Percentiles rank a stretch among this genome's conserved stretches.
phyloP scores from a whole-genome alignment of 2,113 vertebrate species.

The Ciconia stormi region DNA sequence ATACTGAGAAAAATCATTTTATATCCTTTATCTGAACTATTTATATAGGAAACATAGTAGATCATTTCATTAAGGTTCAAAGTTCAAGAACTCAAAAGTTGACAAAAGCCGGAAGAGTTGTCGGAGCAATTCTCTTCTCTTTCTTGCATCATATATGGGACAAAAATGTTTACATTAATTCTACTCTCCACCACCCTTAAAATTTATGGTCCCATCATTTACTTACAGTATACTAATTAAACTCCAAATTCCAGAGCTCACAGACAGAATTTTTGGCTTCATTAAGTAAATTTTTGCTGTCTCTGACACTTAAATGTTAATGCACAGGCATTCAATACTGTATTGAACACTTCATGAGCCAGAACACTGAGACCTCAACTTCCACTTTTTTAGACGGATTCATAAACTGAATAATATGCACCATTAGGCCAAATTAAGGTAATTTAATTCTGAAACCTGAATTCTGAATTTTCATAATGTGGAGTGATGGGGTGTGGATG shows the following conservation, averaged over 20 bases:
- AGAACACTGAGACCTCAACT: neutral
- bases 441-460: neutral
- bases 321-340: neutral
- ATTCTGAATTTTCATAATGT: neutral
- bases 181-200: neutral
- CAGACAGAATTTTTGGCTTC: neutral
- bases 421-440: neutral
- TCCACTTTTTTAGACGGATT: neutral
- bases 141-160: neutral
- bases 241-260: neutral
- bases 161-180: neutral
- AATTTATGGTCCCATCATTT: neutral
- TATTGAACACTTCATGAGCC: neutral
- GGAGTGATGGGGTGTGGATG: accelerated
- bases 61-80: neutral
- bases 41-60: neutral
- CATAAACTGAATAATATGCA: neutral
- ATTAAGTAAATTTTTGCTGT: neutral
- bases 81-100: neutral
- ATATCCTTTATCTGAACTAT: neutral
- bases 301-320: neutral
- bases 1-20: neutral
- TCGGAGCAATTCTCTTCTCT: neutral
- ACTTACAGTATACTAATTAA: neutral
- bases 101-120: neutral